These are phyloP conservation scores for Theonella swinhoei DNA, from an alignment of 37 sponge, comb jelly and placozoan genomes.

Conservation along the genomic window DNA sequence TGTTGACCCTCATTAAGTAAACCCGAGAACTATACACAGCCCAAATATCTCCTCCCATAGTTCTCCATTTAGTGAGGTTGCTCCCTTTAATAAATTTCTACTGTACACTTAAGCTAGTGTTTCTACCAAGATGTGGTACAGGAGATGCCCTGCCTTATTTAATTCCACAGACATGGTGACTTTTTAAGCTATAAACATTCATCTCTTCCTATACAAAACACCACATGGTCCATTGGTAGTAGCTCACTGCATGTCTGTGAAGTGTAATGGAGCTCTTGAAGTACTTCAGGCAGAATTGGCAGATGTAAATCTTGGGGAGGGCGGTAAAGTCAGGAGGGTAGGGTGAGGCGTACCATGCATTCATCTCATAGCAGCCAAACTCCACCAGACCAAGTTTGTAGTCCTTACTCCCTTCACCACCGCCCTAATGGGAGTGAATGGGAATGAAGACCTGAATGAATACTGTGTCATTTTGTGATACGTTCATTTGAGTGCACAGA, in stretches of 20 bases:
- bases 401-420: constrained; percentile 1
- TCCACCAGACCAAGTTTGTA: constrained; percentile 45
- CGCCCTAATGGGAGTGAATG: not conserved
- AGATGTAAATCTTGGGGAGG: constrained; percentile 68
- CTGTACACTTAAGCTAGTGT: no score
- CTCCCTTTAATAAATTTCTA: no score
- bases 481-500: not conserved
- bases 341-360: constrained; percentile 78
- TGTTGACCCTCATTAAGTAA: no score
- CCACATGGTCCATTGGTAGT: constrained; percentile 1
- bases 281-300: constrained; percentile 86
- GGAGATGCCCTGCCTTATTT: no score
- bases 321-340: constrained; percentile 82
- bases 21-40: no score
- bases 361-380: constrained; percentile 75
- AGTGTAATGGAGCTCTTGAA: constrained; percentile 72
- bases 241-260: constrained; percentile 58
- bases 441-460: not conserved
- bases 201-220: no score
- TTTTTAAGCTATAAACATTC: no score
- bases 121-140: no score
- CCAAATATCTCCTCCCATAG: no score
- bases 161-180: no score
- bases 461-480: not conserved
- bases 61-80: no score